Evolutionary conservation across 2,888 invertebrate species (phyloP).

Genomic region (Pasiphila rectangulata): DNA sequence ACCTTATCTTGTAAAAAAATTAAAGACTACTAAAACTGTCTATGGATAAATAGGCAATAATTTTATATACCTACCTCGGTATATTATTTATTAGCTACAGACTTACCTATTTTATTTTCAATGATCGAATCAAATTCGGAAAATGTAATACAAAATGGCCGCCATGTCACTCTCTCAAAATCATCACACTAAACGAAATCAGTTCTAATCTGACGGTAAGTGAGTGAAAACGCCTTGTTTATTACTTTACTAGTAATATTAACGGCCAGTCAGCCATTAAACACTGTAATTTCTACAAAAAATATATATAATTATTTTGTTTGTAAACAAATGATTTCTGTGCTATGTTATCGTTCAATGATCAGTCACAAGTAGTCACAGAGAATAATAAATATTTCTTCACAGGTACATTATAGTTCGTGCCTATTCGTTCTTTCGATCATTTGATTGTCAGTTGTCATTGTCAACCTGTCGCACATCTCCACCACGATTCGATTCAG

Average conservation of each 20-base stretch:
- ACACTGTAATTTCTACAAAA: neutral
- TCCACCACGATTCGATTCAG: no score
- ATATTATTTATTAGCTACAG: neutral
- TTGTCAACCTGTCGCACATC: no score
- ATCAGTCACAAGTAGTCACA: neutral
- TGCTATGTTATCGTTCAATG: no score
- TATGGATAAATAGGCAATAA: no score
- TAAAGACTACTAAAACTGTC: no score
- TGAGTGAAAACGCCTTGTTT: neutral
- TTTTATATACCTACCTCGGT: no score
- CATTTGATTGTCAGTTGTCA: no score
- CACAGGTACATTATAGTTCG: no score
- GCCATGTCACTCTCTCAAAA: slow-evolving; percentile 12
- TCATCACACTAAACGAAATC: slow-evolving; percentile 6
- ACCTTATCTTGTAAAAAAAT: no score
- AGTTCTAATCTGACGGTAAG: slow-evolving; percentile 4
- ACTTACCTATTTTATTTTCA: neutral
- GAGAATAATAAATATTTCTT: neutral
- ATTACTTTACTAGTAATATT: neutral
- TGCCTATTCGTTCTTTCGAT: no score
- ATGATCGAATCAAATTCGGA: neutral
- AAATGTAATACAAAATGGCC: slow-evolving; percentile 21
- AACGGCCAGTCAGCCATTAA: no score
- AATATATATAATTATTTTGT: no score
- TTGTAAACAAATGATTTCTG: slow-evolving; percentile 5